Evolutionary conservation across 92 coral and sea anemone species (phyloP).

Genomic region (Metridium senile): DNA sequence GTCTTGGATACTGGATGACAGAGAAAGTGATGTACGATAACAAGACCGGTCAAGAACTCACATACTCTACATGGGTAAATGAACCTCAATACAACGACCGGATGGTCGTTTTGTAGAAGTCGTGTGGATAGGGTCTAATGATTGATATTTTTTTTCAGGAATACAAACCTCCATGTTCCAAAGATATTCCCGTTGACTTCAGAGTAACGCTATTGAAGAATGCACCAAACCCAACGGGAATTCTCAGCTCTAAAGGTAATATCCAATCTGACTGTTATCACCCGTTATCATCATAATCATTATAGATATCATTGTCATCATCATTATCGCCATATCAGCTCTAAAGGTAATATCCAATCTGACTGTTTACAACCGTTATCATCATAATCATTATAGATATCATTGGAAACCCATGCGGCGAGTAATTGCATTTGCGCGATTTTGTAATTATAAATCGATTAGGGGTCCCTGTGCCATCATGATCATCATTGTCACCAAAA

Average conservation of each 20-base stretch:
- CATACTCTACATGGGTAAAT: constrained; percentile 85
- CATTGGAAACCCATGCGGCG: no score
- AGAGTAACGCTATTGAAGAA: constrained; percentile 75
- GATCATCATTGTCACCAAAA: neutral
- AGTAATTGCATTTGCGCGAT: no score
- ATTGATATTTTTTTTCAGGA: constrained; percentile 51
- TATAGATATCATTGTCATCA: no score
- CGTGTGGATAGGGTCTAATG: no score
- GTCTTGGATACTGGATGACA: constrained; percentile 84
- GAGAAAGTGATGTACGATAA: constrained; percentile 78
- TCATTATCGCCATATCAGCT: neutral
- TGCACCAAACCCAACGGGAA: constrained; percentile 88
- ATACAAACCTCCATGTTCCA: constrained; percentile 87
- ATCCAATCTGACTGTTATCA: no score
- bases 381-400: no score
- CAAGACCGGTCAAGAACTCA: constrained; percentile 74
- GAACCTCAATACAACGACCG: neutral
- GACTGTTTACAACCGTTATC: neutral
- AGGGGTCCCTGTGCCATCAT: no score
- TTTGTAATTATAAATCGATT: no score
- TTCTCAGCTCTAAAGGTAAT: constrained; percentile 87
- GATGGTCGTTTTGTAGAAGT: no score
- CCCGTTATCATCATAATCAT: no score
- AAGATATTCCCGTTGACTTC: constrained; percentile 92
- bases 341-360: no score